These are phyloP conservation scores for Mus caroli DNA, from an alignment of 2,797 vertebrate genomes.

Conservation along the genomic window DNA sequence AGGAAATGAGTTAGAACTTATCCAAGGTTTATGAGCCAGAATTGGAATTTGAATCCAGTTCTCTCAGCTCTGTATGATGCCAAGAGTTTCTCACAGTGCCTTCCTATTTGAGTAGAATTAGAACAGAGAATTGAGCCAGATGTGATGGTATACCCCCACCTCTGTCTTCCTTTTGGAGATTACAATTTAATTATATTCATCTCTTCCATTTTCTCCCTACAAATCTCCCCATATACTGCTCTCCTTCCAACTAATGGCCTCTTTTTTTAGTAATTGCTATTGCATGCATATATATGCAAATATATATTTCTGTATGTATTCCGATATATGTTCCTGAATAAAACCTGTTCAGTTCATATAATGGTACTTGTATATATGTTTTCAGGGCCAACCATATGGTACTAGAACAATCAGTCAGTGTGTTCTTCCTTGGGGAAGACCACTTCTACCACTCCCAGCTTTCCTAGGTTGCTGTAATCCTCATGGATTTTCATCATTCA, in stretches of 20 bases:
- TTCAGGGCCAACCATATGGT: neutral
- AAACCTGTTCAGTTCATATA: no score
- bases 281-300: no score
- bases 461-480: no score
- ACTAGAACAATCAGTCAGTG: neutral
- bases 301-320: no score
- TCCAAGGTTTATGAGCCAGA: constrained; percentile 13
- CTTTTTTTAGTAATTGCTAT: no score
- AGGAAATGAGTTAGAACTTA: neutral
- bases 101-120: neutral
- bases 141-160: neutral
- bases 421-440: neutral
- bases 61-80: neutral
- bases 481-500: neutral
- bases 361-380: neutral
- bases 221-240: neutral
- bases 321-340: no score
- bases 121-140: neutral
- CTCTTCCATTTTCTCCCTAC: neutral
- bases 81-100: neutral
- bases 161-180: neutral
- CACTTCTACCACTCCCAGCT: no score
- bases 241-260: neutral
- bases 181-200: neutral
- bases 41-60: constrained; percentile 11